Conservation (phyloP, 1,140 invertebrate genomes). For the Schlechtendalia chinensis region DNA sequence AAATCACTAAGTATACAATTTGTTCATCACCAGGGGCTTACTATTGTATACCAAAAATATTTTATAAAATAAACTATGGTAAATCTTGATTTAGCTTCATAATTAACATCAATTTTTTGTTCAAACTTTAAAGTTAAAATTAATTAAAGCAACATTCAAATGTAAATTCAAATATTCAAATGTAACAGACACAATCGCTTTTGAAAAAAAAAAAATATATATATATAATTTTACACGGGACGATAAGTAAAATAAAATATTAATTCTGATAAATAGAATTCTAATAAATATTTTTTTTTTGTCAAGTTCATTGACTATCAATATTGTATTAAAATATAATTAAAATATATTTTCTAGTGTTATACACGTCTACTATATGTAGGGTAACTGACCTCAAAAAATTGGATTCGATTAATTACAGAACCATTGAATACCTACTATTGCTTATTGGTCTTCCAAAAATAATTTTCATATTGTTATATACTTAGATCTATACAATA, state of each 20-base stretch:
- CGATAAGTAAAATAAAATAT: too few relatives aligned
- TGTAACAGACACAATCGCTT: too few relatives aligned
- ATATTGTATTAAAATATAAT: neutral
- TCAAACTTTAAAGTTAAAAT: too few relatives aligned
- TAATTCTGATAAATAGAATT: neutral
- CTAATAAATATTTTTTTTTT: neutral
- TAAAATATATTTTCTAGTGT: neutral
- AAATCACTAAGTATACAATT: slow-evolving; percentile 28
- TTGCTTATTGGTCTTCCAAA: neutral
- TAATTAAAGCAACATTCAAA: too few relatives aligned
- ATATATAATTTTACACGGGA: too few relatives aligned
- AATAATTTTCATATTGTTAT: neutral
- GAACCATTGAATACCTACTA: neutral
- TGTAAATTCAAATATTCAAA: too few relatives aligned
- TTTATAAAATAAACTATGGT: too few relatives aligned
- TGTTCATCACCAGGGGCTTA: neutral
- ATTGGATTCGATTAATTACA: neutral
- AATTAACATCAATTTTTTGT: too few relatives aligned
- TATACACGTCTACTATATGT: too few relatives aligned
- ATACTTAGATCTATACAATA: neutral
- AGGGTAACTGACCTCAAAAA: slow-evolving; percentile 9
- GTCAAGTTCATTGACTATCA: neutral
- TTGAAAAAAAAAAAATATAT: too few relatives aligned
- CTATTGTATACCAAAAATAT: too few relatives aligned
- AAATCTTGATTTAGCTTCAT: too few relatives aligned